These are phyloP conservation scores for Pyrrhia umbra DNA, from an alignment of 2,888 invertebrate species.

Conservation along the genomic window DNA sequence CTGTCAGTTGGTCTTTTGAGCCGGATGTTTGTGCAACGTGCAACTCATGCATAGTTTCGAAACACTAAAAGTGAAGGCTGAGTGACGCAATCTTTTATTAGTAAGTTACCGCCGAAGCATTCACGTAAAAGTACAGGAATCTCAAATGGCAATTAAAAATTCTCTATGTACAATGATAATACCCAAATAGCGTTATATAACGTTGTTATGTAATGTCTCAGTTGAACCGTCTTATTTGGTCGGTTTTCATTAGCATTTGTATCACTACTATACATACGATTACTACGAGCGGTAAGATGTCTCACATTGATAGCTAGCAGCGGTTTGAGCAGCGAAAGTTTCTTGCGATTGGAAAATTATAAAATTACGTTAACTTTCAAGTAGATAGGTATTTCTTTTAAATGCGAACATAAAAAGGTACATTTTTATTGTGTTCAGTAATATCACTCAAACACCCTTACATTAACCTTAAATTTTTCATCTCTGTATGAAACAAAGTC, in stretches of 20 bases:
- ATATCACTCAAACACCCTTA: conserved; percentile 23
- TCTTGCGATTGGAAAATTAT: conserved; percentile 56
- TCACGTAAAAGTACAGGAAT: conserved; percentile 73
- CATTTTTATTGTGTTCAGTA: conserved; percentile 16
- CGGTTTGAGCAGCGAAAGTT: conserved; percentile 56
- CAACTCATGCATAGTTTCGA: conserved; percentile 85
- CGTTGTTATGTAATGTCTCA: conserved; percentile 60
- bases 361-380: conserved; percentile 55
- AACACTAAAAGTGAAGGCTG: conserved; percentile 86
- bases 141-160: conserved; percentile 67
- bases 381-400: conserved; percentile 38
- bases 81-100: conserved; percentile 84
- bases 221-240: conserved; percentile 40
- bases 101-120: conserved; percentile 75
- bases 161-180: conserved; percentile 54
- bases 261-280: conserved; percentile 26
- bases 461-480: too few species aligned
- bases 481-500: too few species aligned
- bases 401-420: conserved; percentile 14
- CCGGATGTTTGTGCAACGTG: conserved; percentile 87
- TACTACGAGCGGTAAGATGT: conserved; percentile 38
- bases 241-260: conserved; percentile 48
- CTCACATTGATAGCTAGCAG: conserved; percentile 41
- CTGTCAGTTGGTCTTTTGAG: conserved; percentile 70
- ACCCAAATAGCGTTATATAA: conserved; percentile 59